A percentile compares a stretch with the other conserved stretches of the same genome.
Evolutionary conservation across 2,113 vertebrate species (phyloP).

Genomic region (Prochilodus magdalenae): DNA sequence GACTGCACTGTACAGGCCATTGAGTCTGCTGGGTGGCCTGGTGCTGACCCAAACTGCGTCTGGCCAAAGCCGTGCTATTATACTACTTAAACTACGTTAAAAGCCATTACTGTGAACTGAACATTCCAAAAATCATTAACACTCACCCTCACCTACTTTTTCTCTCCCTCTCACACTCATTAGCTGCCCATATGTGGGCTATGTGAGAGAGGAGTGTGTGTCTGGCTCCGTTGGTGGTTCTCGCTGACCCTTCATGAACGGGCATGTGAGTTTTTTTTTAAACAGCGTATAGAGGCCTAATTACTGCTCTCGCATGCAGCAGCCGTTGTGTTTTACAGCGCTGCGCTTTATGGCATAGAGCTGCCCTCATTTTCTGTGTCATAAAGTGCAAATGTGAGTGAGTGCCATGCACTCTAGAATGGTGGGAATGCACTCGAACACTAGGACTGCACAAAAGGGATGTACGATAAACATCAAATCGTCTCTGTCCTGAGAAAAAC

Average conservation of each 20-base stretch:
- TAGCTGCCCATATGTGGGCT: constrained; percentile 40
- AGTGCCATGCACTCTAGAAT: constrained; percentile 56
- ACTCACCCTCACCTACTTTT: constrained; percentile 24
- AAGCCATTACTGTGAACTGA: constrained; percentile 10
- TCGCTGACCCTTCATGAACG: constrained; percentile 73
- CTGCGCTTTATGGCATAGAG: constrained; percentile 11
- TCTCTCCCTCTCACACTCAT: constrained; percentile 24
- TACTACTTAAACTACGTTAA: constrained; percentile 24
- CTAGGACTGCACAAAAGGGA: too few relatives aligned
- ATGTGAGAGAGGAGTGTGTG: constrained; percentile 21
- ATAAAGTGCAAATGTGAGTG: constrained; percentile 64
- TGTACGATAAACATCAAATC: too few relatives aligned
- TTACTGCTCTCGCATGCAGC: constrained; percentile 72
- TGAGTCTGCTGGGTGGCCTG: constrained; percentile 30
- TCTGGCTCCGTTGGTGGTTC: constrained; percentile 62
- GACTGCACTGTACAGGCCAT: neutral
- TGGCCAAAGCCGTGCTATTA: constrained; percentile 29
- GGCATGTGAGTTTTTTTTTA: constrained; percentile 68
- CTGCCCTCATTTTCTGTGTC: constrained; percentile 64
- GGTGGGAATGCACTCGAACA: constrained; percentile 15
- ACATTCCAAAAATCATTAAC: constrained; percentile 37
- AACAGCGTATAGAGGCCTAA: constrained; percentile 75
- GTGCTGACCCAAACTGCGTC: constrained; percentile 38
- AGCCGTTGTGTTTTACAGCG: constrained; percentile 63
- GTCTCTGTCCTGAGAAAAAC: too few relatives aligned